phyloP scores from a whole-genome alignment of 2,113 vertebrate genomes.

The Aegotheles bennettii region DNA sequence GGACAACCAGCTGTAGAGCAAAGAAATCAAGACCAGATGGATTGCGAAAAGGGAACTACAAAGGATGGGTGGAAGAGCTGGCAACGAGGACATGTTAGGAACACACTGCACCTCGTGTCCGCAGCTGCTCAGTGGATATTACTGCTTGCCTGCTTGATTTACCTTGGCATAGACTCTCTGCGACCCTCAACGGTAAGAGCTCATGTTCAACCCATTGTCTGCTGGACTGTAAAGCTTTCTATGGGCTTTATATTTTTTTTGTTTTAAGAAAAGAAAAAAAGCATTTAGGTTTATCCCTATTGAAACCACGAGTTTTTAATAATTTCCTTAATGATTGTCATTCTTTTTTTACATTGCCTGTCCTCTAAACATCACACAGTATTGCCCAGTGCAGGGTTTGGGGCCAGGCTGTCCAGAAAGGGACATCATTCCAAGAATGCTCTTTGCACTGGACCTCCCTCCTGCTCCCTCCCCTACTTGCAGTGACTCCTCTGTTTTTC shows the following conservation, averaged over 20 bases:
- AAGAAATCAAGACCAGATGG: background rate
- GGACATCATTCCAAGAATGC: background rate
- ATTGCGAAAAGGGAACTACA: background rate
- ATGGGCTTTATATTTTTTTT: background rate
- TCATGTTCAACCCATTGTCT: background rate
- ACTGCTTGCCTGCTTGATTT: slow-evolving; percentile 65
- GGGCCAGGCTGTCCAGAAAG: background rate
- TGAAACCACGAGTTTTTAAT: background rate
- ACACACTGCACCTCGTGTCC: slow-evolving; percentile 40
- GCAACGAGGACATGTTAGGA: slow-evolving; percentile 23
- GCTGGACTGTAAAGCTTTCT: background rate
- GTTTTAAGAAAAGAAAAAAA: background rate
- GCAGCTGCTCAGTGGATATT: slow-evolving; percentile 55
- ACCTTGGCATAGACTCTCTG: slow-evolving; percentile 51
- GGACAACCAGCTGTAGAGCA: background rate
- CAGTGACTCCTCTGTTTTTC: background rate
- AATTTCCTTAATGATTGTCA: background rate
- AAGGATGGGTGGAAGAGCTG: background rate
- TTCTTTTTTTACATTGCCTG: background rate
- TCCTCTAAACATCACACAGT: background rate
- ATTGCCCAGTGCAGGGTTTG: background rate
- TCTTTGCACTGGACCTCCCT: background rate
- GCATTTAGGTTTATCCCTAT: background rate
- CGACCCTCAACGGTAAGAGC: slow-evolving; percentile 64
- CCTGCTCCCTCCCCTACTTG: background rate